A percentile compares a stretch with the other conserved stretches of the same genome.
phyloP scores from a whole-genome alignment of 2,888 invertebrate genomes.

The Diarsia mendica region DNA sequence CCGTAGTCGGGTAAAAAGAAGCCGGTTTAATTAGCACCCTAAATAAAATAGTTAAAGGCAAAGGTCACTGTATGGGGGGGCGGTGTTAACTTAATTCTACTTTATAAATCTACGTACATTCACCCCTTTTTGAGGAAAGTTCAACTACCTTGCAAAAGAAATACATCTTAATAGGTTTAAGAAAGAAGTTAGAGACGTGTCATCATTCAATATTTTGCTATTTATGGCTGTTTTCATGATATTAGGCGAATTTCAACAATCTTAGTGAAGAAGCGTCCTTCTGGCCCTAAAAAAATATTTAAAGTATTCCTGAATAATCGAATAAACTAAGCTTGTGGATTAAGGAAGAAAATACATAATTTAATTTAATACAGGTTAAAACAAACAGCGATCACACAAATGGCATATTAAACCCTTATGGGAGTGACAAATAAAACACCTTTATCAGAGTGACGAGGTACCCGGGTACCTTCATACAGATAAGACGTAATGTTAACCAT shows the following conservation, averaged over 20 bases:
- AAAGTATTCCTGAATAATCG: too few species aligned
- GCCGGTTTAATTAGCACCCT: too few species aligned
- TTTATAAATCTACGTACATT: conserved; percentile 44
- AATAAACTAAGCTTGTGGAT: too few species aligned
- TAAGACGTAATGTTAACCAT: too few species aligned
- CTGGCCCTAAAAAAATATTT: too few species aligned
- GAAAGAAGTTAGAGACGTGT: conserved; percentile 11
- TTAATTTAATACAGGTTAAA: not conserved
- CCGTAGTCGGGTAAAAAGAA: too few species aligned
- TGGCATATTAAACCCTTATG: too few species aligned
- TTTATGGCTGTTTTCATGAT: not conserved
- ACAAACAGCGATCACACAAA: too few species aligned
- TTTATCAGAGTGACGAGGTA: too few species aligned
- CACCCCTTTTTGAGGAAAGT: conserved; percentile 49
- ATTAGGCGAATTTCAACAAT: not conserved
- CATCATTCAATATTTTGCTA: not conserved
- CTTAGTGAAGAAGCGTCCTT: not conserved
- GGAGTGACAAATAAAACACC: too few species aligned
- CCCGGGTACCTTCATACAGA: too few species aligned
- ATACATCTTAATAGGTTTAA: conserved; percentile 17
- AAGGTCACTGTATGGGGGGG: conserved; percentile 26
- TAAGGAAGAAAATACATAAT: not conserved
- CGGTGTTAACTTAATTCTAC: conserved; percentile 34
- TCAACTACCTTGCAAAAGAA: conserved; percentile 44
- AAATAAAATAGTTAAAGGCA: conserved; percentile 18